Percentiles rank a stretch among this genome's conserved stretches.
Conservation (phyloP, 1,140 invertebrate genomes). For the Drosophila seguyi region DNA sequence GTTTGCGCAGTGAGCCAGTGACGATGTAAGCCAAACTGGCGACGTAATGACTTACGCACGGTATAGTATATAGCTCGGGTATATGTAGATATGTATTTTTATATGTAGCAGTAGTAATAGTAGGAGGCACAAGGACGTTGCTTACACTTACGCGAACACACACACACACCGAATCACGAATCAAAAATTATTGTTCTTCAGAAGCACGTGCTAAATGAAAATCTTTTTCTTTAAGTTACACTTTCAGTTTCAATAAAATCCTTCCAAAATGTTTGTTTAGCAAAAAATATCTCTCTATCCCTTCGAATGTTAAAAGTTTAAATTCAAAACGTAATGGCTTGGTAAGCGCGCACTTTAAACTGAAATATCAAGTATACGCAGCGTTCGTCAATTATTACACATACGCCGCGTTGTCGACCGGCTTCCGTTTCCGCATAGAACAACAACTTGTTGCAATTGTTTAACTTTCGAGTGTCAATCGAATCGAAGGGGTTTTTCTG, state of each 20-base stretch:
- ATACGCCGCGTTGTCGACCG: conserved; percentile 56
- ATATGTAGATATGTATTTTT: conserved; percentile 21
- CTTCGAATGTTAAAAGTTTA: neutral
- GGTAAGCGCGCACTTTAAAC: conserved; percentile 4
- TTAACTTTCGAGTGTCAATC: conserved; percentile 32
- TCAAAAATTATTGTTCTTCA: conserved; percentile 19
- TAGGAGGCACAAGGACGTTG: conserved; percentile 71
- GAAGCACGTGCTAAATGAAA: conserved; percentile 26
- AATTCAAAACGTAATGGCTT: conserved; percentile 1
- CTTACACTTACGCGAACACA: conserved; percentile 43
- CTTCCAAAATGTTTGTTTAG: conserved; percentile 15
- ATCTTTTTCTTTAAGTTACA: neutral
- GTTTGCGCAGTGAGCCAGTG: conserved; percentile 67
- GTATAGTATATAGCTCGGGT: conserved; percentile 36
- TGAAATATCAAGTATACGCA: conserved; percentile 36
- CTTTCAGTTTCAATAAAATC: conserved; percentile 11
- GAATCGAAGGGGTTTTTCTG: neutral
- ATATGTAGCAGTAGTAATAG: conserved; percentile 34
- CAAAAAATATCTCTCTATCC: conserved; percentile 12
- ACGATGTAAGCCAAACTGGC: conserved; percentile 66
- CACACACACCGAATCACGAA: conserved; percentile 7
- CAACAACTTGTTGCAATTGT: conserved; percentile 72
- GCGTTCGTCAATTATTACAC: conserved; percentile 32
- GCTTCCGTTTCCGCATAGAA: conserved; percentile 78
- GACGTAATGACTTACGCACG: conserved; percentile 80